Evolutionary conservation across 2,797 vertebrate genomes (phyloP).

Genomic region (Lepilemur ruficaudatus): DNA sequence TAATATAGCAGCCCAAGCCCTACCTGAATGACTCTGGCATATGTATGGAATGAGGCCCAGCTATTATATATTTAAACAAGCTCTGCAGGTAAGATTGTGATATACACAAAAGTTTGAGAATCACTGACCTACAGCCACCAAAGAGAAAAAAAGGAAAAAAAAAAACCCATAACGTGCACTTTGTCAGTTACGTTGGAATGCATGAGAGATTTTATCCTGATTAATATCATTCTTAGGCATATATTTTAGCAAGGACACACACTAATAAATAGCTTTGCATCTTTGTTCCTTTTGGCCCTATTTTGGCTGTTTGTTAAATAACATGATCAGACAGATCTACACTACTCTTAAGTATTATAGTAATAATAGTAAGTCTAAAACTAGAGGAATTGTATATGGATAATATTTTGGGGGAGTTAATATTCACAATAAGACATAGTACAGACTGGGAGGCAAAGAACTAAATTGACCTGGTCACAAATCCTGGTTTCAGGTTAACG

Average conservation of each 20-base stretch:
- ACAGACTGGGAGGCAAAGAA: neutral
- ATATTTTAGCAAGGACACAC: neutral
- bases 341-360: neutral
- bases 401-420: neutral
- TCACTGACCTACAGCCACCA: neutral
- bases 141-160: neutral
- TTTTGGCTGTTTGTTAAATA: conserved; percentile 34
- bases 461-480: neutral
- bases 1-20: neutral
- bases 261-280: neutral
- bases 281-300: neutral
- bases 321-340: neutral
- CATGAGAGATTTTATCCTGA: neutral
- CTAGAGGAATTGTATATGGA: neutral
- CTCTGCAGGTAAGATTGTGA: neutral
- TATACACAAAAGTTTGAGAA: neutral
- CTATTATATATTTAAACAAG: neutral
- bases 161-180: neutral
- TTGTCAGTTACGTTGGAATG: neutral
- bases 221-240: neutral
- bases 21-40: neutral
- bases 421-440: conserved; percentile 13
- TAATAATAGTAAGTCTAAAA: conserved; percentile 2
- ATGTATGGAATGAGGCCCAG: neutral
- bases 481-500: neutral